These are phyloP conservation scores for Esox niger DNA, from an alignment of 2,113 vertebrate genomes.

Conservation along the genomic window DNA sequence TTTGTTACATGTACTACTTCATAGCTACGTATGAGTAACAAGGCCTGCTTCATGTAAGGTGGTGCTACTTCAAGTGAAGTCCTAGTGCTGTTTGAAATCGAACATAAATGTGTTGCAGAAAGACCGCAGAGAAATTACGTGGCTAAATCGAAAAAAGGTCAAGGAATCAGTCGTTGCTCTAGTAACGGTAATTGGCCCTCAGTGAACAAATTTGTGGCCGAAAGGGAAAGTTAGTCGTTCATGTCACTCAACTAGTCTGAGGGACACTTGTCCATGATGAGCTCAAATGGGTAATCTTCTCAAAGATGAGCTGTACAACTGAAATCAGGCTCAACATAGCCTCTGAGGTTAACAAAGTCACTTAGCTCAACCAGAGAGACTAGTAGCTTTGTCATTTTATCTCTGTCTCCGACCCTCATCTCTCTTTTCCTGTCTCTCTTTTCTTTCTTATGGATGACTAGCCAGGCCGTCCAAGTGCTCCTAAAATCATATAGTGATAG, in stretches of 20 bases:
- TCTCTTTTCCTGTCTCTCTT: not conserved
- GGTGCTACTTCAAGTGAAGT: not conserved
- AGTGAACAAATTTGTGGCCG: not conserved
- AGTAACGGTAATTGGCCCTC: no score
- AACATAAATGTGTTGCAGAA: not conserved
- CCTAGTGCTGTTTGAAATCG: not conserved
- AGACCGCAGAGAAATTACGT: not conserved
- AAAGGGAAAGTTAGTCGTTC: not conserved
- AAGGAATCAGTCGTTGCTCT: no score
- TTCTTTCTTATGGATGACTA: not conserved
- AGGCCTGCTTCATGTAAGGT: not conserved
- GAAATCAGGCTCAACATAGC: slow-evolving; percentile 33
- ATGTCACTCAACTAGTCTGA: slow-evolving; percentile 18
- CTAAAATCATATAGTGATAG: not conserved
- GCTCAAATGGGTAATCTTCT: slow-evolving; percentile 36
- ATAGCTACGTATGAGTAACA: no score
- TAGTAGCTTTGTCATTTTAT: slow-evolving; percentile 29
- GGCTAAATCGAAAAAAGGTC: not conserved
- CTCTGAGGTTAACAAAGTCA: slow-evolving; percentile 47
- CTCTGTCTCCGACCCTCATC: not conserved
- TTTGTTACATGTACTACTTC: no score
- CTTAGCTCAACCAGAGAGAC: slow-evolving; percentile 30
- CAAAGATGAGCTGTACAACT: slow-evolving; percentile 45
- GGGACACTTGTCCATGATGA: slow-evolving; percentile 32
- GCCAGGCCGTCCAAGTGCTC: slow-evolving; percentile 4